These are phyloP conservation scores for Calcarius ornatus DNA, from an alignment of 2,113 vertebrate genomes.

Conservation along the genomic window DNA sequence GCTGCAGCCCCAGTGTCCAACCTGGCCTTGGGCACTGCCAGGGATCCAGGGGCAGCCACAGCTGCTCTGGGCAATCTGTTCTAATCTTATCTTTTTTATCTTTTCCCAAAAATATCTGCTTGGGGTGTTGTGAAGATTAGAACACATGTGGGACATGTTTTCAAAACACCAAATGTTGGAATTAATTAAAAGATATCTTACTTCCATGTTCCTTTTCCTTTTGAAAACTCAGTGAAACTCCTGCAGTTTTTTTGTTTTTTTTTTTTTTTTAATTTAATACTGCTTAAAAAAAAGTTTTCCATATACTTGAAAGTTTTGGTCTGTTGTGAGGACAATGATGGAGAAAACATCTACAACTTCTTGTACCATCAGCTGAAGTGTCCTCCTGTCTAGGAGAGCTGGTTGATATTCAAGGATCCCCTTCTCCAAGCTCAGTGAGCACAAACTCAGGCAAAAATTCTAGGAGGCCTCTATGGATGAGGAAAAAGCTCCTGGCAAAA, in stretches of 20 bases:
- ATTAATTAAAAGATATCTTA: neutral
- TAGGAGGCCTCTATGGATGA: neutral
- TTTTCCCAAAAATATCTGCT: neutral
- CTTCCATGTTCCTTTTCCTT: neutral
- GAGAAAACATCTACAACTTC: neutral
- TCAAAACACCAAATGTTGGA: neutral
- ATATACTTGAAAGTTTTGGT: neutral
- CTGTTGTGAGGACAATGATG: neutral
- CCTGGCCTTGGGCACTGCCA: neutral
- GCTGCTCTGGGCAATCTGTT: accelerated
- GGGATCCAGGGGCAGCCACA: neutral
- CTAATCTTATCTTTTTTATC: neutral
- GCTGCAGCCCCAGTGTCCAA: neutral
- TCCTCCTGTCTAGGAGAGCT: neutral
- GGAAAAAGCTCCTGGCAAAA: neutral
- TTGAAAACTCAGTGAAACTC: neutral
- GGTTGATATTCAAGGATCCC: neutral
- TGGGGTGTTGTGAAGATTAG: neutral
- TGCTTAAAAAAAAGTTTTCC: neutral
- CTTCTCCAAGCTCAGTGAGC: neutral
- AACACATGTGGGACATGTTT: neutral
- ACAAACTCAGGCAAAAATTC: neutral
- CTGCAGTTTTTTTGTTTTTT: neutral
- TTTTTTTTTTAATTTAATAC: neutral
- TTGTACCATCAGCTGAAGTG: neutral